These are phyloP conservation scores for Pyrgilauda ruficollis DNA, from an alignment of 2,113 vertebrate species.

Conservation along the genomic window DNA sequence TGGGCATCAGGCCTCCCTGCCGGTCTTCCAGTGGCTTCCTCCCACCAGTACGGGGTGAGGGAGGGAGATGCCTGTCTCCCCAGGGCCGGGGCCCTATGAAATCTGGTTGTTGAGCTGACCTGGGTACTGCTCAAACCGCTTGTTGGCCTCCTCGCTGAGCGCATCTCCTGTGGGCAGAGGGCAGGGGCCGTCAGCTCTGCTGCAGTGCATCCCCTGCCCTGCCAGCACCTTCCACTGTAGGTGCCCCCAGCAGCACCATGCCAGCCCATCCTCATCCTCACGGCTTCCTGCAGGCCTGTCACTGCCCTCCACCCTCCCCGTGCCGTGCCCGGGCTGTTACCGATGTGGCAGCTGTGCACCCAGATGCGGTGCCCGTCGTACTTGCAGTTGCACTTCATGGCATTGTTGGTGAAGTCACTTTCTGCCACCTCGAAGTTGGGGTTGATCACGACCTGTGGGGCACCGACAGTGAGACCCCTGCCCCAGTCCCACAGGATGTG, in stretches of 20 bases:
- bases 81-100: constrained; percentile 63
- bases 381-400: constrained; percentile 98
- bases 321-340: constrained; percentile 1
- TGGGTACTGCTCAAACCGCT: constrained; percentile 90
- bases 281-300: neutral
- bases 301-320: neutral
- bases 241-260: neutral
- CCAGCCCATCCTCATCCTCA: neutral
- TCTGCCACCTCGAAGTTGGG: constrained; percentile 94
- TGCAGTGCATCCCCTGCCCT: accelerated
- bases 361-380: constrained; percentile 96
- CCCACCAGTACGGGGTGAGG: neutral
- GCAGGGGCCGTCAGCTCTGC: accelerated
- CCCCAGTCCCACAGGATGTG: neutral
- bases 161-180: constrained; percentile 81
- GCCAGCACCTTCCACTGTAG: neutral
- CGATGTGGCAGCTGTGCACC: constrained; percentile 94
- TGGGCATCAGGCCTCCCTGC: neutral
- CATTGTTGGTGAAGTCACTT: constrained; percentile 97
- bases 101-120: constrained; percentile 95
- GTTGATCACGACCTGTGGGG: constrained; percentile 89
- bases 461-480: neutral
- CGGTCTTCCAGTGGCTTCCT: neutral
- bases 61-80: neutral
- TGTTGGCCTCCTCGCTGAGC: constrained; percentile 92